Percentiles rank a stretch among this genome's conserved stretches.
Conservation (phyloP, 2,113 vertebrate species). For the Maccullochella peelii region DNA sequence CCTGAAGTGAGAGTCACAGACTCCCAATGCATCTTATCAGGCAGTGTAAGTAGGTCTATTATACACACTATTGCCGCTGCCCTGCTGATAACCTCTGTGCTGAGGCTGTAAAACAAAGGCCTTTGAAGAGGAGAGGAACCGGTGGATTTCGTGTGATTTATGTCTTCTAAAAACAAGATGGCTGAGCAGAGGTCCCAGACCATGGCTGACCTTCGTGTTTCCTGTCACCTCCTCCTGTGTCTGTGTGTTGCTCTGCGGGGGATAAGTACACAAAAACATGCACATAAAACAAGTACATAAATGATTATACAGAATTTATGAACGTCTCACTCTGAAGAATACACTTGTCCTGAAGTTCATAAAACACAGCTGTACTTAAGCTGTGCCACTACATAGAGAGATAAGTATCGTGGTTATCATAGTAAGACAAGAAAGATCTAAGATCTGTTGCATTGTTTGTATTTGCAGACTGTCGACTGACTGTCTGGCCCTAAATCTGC, state of each 20-base stretch:
- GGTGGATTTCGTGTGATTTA: constrained; percentile 73
- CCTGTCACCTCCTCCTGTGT: constrained; percentile 69
- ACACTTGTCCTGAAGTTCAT: not conserved
- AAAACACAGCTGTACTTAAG: not conserved
- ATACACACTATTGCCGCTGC: constrained; percentile 78
- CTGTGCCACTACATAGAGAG: not conserved
- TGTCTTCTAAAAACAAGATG: constrained; percentile 77
- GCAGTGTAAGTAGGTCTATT: constrained; percentile 70
- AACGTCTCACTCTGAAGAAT: not conserved
- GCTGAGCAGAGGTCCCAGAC: constrained; percentile 67
- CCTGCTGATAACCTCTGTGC: constrained; percentile 80
- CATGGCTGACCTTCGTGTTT: constrained; percentile 76
- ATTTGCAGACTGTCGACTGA: constrained; percentile 55
- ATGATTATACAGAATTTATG: not conserved
- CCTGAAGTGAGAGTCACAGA: constrained; percentile 49
- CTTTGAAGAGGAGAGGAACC: constrained; percentile 80
- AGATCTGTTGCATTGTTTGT: constrained; percentile 47
- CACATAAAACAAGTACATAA: not conserved
- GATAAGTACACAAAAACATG: constrained; percentile 16
- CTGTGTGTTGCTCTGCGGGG: constrained; percentile 10
- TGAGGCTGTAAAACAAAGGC: constrained; percentile 77
- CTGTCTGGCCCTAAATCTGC: constrained; percentile 49
- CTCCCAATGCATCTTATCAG: constrained; percentile 74
- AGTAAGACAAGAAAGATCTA: constrained; percentile 20
- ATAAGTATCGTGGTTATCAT: not conserved